A percentile compares a stretch with the other conserved stretches of the same genome.
Conservation (phyloP, 2,888 invertebrate genomes). For the Pheosia tremula region DNA sequence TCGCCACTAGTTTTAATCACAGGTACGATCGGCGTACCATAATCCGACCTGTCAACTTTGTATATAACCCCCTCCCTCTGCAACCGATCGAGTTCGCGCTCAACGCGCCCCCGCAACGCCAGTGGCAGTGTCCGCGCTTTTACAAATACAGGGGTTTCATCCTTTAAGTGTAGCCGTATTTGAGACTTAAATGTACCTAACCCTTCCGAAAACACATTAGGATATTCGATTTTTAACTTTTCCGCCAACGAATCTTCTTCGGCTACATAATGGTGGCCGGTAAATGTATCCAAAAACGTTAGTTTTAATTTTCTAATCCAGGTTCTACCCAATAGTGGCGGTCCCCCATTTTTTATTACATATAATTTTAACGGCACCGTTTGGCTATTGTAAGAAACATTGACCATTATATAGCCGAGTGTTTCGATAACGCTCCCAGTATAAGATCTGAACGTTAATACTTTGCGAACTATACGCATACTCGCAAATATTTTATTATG, state of each 20-base stretch:
- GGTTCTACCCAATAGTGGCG: conserved; percentile 15
- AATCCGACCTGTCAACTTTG: conserved; percentile 36
- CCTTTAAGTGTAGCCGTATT: conserved; percentile 9
- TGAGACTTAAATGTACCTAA: conserved; percentile 12
- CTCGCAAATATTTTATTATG: conserved; percentile 5
- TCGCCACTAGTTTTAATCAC: conserved; percentile 11
- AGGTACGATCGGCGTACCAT: conserved; percentile 28
- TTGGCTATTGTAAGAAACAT: conserved; percentile 1
- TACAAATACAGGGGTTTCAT: conserved; percentile 12
- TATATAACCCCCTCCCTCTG: conserved; percentile 31
- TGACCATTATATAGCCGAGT: conserved; percentile 11
- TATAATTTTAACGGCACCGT: not conserved
- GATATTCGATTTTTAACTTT: conserved; percentile 8
- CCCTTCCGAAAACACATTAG: conserved; percentile 12
- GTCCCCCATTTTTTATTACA: conserved; percentile 16
- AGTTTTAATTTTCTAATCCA: conserved; percentile 14
- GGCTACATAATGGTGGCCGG: conserved; percentile 7
- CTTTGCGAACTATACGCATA: conserved; percentile 2
- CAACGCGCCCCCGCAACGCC: conserved; percentile 32
- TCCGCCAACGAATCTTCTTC: conserved; percentile 3
- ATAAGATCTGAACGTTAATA: conserved; percentile 11
- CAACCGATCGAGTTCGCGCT: conserved; percentile 34
- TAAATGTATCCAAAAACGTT: not conserved
- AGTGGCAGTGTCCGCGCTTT: conserved; percentile 31
- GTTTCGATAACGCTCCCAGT: conserved; percentile 13